Base-by-base conservation (phyloP, 2,113 vertebrate species). In the Microcebus lehilahytsara region DNA sequence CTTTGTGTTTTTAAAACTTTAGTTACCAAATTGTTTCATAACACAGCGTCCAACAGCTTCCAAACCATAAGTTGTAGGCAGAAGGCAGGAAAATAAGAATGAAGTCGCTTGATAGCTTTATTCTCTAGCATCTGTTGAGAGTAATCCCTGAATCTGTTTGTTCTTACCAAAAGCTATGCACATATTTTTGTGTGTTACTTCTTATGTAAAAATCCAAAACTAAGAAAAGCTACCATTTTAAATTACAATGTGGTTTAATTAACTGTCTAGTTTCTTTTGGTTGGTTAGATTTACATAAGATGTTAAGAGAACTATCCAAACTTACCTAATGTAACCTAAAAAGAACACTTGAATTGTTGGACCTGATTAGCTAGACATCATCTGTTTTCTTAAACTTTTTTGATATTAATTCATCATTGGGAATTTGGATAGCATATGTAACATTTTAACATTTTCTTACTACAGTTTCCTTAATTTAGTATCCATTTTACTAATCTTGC, bases 351-450 rank as follows among this genome's bases (percentile, higher is more conserved):
- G 83, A n/a, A 72, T 92, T 85, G 74, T 72, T 93, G 78, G 9
- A 30, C n/a, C 11, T 78, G 23, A 93, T 95, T 69, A 93, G 56
- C 53, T 80, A 66, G 83, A 87, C 53, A 64, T 91, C 67, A 91
- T 85, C 74, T 83, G 11, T 85, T 94, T 96, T 93, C 92, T 71
- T 96, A 3, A 95, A 37, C 13, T 69, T 72, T 72, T 69, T 92
- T 92, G 25, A 25, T 88, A 13, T 89, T 89, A 83, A 92, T 86
- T 97, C n/a, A 80, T 97, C 75, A n/a, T 87, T 95, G 89, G 30
- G 46, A 94, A 95, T 90, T 75, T 90, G n/a, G 85, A 74, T 40
- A 96, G 69, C 40, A 87, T 75, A 69, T 86, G 20, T 62, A 71
- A 49, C 40, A 93, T 71, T 96, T 91, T 91, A 89, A 30, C 19